These are phyloP conservation scores for Drosophila nikananu DNA, from an alignment of 1,140 invertebrate species.

Conservation along the genomic window DNA sequence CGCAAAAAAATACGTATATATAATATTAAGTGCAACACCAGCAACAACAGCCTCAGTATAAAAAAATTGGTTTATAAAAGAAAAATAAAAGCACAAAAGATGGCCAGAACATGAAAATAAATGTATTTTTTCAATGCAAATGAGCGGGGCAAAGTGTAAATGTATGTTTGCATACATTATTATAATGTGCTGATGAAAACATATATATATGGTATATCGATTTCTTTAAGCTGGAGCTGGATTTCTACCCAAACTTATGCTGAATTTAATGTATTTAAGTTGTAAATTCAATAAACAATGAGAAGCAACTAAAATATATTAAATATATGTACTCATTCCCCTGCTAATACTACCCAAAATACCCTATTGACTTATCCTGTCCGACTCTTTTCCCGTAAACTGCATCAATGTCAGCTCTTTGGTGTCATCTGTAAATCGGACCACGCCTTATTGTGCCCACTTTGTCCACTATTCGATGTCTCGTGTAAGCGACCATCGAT, in stretches of 20 bases:
- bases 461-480: conserved; percentile 2
- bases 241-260: neutral
- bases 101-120: conserved; percentile 11
- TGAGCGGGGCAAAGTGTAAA: neutral
- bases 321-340: neutral
- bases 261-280: neutral
- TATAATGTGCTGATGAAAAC: neutral
- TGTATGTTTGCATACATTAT: neutral
- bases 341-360: neutral
- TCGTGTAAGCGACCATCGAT: conserved; percentile 47
- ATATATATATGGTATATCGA: neutral
- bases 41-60: conserved; percentile 23
- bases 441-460: conserved; percentile 7
- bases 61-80: conserved; percentile 54
- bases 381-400: conserved; percentile 2
- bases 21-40: conserved; percentile 60
- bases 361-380: neutral
- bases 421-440: conserved; percentile 26
- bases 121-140: conserved; percentile 22
- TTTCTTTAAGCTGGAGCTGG: neutral
- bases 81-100: conserved; percentile 36
- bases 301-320: too few species aligned
- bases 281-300: neutral
- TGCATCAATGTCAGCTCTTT: conserved; percentile 18
- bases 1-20: conserved; percentile 70